Conservation (phyloP, 2,113 vertebrate species). For the Pygoscelis adeliae region DNA sequence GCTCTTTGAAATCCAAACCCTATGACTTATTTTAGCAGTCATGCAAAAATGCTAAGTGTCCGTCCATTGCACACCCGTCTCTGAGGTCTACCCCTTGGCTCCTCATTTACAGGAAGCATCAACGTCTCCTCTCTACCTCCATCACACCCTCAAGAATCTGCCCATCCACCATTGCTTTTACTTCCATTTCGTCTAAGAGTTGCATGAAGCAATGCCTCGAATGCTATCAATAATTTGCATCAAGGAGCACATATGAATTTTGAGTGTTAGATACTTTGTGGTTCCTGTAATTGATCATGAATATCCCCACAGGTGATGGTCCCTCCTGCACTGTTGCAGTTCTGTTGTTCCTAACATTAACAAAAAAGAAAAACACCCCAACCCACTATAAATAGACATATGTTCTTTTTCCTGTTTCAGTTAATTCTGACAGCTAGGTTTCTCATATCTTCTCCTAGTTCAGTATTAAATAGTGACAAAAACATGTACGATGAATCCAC, state of each 20-base stretch:
- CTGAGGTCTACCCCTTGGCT: background rate
- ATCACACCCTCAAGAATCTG: background rate
- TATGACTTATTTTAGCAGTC: background rate
- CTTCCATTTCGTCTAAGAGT: background rate
- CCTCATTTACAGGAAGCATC: background rate
- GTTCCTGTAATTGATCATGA: fast-evolving
- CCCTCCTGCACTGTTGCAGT: background rate
- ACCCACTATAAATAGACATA: fast-evolving
- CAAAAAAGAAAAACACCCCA: background rate
- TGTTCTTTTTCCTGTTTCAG: background rate
- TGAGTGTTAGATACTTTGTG: fast-evolving
- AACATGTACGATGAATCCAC: background rate
- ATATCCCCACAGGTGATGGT: fast-evolving
- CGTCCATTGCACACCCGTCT: fast-evolving
- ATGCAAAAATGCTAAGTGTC: background rate
- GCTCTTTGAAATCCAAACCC: background rate
- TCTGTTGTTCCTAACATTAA: background rate
- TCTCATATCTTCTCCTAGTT: background rate
- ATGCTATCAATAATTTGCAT: background rate
- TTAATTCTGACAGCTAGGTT: background rate
- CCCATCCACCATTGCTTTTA: background rate
- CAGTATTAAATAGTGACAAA: background rate
- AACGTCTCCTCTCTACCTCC: background rate
- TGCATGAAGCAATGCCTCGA: fast-evolving
- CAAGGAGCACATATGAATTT: background rate